Conservation (phyloP, 2,888 invertebrate genomes). For the Leptinotarsa tumamoca region DNA sequence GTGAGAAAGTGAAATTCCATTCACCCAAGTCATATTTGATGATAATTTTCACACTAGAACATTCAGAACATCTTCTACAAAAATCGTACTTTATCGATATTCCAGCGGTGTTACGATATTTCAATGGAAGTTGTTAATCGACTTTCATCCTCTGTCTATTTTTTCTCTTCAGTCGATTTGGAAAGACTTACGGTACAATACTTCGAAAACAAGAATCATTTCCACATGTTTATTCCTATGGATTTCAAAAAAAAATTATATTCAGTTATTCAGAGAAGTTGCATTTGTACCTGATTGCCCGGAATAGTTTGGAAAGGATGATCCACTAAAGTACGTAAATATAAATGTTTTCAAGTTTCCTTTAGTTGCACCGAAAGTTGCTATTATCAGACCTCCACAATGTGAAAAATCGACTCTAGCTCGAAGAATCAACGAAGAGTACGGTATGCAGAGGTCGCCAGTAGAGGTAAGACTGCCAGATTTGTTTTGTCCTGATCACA, state of each 20-base stretch:
- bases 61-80: conserved; percentile 49
- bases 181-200: conserved; percentile 75
- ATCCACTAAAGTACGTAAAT: conserved; percentile 71
- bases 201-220: conserved; percentile 66
- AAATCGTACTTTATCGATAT: conserved; percentile 68
- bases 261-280: conserved; percentile 72
- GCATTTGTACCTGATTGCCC: conserved; percentile 72
- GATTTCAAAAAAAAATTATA: conserved; percentile 65
- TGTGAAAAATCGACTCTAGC: conserved; percentile 73
- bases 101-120: conserved; percentile 72
- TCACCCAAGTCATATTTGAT: conserved; percentile 64
- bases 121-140: conserved; percentile 70
- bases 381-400: conserved; percentile 74
- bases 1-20: conserved; percentile 65
- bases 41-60: conserved; percentile 61
- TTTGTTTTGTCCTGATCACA: conserved; percentile 67
- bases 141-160: conserved; percentile 71
- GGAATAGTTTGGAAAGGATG: conserved; percentile 69
- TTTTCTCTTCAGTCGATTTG: conserved; percentile 73
- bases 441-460: conserved; percentile 69
- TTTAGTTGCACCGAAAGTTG: conserved; percentile 69
- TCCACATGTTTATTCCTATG: conserved; percentile 68
- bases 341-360: conserved; percentile 66
- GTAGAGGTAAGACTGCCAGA: conserved; percentile 70
- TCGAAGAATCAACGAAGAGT: conserved; percentile 68